Evolutionary conservation across 2,888 invertebrate genomes (phyloP).

Genomic region (Pachydiplax longipennis): DNA sequence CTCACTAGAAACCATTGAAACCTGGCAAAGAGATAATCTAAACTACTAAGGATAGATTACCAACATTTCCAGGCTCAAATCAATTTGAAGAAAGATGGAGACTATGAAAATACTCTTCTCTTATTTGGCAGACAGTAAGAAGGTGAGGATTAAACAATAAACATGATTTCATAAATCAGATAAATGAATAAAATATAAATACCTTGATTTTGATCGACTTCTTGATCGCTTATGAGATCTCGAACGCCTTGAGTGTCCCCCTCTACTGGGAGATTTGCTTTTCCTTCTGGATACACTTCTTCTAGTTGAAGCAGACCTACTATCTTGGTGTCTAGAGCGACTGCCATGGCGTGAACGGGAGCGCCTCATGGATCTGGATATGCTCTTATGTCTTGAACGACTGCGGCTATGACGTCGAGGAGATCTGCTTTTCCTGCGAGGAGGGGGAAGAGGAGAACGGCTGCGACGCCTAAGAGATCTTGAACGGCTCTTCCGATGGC

Average conservation of each 20-base stretch:
- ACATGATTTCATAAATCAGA: too few relatives aligned
- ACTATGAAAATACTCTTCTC: too few relatives aligned
- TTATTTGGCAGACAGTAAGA: too few relatives aligned
- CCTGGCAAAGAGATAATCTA: too few relatives aligned
- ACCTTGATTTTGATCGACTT: constrained; percentile 6
- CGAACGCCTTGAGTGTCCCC: constrained; percentile 19
- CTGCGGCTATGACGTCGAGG: constrained; percentile 55
- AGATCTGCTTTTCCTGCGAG: constrained; percentile 7
- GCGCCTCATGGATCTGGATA: background rate
- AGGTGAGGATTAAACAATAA: too few relatives aligned
- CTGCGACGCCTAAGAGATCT: background rate
- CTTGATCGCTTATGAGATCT: constrained; percentile 36
- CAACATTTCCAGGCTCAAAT: too few relatives aligned
- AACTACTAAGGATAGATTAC: too few relatives aligned
- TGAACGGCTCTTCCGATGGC: constrained; percentile 21
- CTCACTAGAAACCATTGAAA: too few relatives aligned
- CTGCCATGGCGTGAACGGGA: background rate
- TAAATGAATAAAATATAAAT: background rate
- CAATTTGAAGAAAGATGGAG: too few relatives aligned
- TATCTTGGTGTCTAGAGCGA: background rate
- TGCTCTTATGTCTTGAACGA: constrained; percentile 57
- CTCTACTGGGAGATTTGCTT: constrained; percentile 48
- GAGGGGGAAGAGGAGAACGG: constrained; percentile 52
- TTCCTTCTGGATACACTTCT: constrained; percentile 62
- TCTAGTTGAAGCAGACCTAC: constrained; percentile 56